These are phyloP conservation scores for Suncus etruscus DNA, from an alignment of 2,113 vertebrate genomes.

Conservation along the genomic window DNA sequence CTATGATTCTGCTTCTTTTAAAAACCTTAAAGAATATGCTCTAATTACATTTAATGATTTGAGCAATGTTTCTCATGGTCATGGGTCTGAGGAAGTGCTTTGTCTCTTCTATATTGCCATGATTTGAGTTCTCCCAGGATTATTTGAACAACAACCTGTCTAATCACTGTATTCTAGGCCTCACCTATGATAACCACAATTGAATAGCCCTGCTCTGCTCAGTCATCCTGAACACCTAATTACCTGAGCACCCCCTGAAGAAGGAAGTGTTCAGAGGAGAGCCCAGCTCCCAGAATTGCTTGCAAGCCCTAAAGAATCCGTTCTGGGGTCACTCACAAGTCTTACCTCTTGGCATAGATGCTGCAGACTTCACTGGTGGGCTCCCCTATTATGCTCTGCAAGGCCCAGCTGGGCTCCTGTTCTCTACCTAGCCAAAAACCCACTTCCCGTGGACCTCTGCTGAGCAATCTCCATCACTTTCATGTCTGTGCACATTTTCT, in stretches of 20 bases:
- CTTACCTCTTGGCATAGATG: background rate
- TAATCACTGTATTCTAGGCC: background rate
- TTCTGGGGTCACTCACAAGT: background rate
- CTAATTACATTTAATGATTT: background rate
- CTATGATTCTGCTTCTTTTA: background rate
- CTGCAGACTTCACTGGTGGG: background rate
- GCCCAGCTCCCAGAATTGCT: background rate
- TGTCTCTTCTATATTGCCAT: background rate
- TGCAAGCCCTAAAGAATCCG: background rate
- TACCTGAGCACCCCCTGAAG: no score
- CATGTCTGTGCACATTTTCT: background rate
- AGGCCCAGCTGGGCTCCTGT: background rate
- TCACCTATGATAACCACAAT: background rate
- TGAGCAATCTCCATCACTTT: background rate
- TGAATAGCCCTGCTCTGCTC: background rate
- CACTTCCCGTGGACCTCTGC: background rate
- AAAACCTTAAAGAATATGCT: background rate
- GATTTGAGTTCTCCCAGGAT: background rate
- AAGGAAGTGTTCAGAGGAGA: background rate
- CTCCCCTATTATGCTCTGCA: background rate
- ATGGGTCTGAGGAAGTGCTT: background rate
- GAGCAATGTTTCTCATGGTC: background rate
- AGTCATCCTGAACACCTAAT: background rate
- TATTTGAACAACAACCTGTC: background rate
- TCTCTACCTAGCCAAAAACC: background rate